Evolutionary conservation across 2,113 vertebrate species (phyloP).

Genomic region (Seriola aureovittata): DNA sequence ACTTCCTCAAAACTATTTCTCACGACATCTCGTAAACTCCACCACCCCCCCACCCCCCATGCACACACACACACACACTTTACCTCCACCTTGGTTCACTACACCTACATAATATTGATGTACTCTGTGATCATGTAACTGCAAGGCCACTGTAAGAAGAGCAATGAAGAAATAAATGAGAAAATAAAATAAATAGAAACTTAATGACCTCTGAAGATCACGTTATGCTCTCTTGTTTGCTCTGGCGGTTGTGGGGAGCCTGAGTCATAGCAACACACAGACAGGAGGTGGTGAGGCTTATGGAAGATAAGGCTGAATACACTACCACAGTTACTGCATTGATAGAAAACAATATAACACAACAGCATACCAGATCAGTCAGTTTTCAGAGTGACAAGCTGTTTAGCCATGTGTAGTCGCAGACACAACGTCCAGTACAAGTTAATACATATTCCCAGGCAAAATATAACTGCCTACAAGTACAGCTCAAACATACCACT

Average conservation of each 20-base stretch:
- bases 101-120: conserved; percentile 2
- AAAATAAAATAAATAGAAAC: conserved; percentile 53
- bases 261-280: background rate
- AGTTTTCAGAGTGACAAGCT: background rate
- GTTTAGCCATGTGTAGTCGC: background rate
- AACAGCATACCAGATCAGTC: background rate
- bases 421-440: background rate
- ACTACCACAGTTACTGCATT: conserved; percentile 5
- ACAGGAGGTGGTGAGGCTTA: conserved; percentile 9
- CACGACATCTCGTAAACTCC: background rate
- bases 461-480: too few species aligned
- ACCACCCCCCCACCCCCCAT: background rate
- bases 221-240: conserved; percentile 3
- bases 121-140: conserved; percentile 36
- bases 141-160: conserved; percentile 25
- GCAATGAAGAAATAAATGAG: conserved; percentile 36
- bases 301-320: background rate
- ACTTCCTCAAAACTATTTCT: conserved; percentile 12
- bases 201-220: conserved; percentile 38
- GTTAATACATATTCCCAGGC: too few species aligned
- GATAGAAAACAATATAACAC: background rate
- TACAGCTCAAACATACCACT: too few species aligned
- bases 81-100: background rate
- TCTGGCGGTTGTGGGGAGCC: background rate
- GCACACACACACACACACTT: background rate